Evolutionary conservation across 30 jellyfish, hydroid and myxozoan species (phyloP).

Genomic region (Pseudorhiza aurosa): DNA sequence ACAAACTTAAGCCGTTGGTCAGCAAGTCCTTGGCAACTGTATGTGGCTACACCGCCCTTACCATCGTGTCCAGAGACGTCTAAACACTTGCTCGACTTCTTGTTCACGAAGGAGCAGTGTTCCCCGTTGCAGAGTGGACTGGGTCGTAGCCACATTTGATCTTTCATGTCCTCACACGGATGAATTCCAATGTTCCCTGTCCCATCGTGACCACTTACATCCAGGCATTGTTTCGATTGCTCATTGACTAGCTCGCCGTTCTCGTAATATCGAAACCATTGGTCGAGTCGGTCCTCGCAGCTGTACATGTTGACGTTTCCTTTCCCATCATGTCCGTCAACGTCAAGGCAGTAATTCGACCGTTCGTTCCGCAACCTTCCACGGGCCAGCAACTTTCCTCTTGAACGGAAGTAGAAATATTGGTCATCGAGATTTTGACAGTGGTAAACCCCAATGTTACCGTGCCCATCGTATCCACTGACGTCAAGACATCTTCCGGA

Average conservation of each 20-base stretch:
- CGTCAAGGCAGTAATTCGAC: conserved; percentile 21
- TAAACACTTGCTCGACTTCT: conserved; percentile 23
- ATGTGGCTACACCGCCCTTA: conserved; percentile 13
- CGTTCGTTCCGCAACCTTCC: conserved; percentile 12
- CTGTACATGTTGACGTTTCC: not conserved
- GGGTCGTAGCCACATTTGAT: conserved; percentile 55
- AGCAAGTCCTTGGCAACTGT: conserved; percentile 44
- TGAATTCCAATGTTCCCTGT: not conserved
- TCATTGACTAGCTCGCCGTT: conserved; percentile 43
- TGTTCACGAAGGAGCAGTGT: conserved; percentile 37
- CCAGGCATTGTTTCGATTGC: conserved; percentile 15
- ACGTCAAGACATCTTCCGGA: conserved; percentile 45
- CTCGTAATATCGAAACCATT: conserved; percentile 30
- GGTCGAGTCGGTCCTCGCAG: conserved; percentile 12
- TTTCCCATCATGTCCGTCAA: conserved; percentile 9
- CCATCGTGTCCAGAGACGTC: conserved; percentile 56
- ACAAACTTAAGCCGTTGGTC: conserved; percentile 55
- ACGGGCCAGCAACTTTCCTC: not conserved
- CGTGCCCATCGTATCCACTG: conserved; percentile 13
- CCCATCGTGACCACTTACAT: conserved; percentile 14
- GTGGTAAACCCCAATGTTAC: not conserved
- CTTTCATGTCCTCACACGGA: conserved; percentile 14
- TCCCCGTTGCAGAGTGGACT: conserved; percentile 16
- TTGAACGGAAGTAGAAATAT: conserved; percentile 13
- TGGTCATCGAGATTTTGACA: conserved; percentile 35